Base-by-base conservation (phyloP, 2,888 invertebrate species). In the Lasioglossum lativentre region DNA sequence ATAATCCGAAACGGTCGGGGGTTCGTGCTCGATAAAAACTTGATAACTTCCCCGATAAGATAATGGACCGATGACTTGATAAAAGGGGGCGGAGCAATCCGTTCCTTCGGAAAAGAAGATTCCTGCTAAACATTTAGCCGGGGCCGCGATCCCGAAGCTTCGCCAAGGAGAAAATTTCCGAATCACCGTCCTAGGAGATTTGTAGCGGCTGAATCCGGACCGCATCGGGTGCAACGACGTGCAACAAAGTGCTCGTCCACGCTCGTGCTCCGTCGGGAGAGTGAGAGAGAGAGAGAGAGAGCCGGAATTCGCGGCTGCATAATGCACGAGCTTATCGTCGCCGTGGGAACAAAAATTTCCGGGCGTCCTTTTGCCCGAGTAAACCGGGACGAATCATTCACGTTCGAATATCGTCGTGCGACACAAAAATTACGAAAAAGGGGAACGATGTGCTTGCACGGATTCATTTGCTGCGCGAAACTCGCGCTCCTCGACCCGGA, bases 281-380 rank as follows among this genome's bases (percentile, higher is more conserved):
- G 47, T 19, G 10, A 23, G 52, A n/a, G 10, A 52, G 23, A 23
- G 23, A 47, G 52, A 23, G 23, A 52, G 52, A n/a, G 3, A 76
- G 45, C 56, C 23, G 56, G 45, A 56, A 73, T 66, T 56, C 71
- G 52, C 42, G 83, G 83, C 77, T 84, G 83, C 83, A 78, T 84
- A 83, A 84, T 84, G 78, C 70, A 74, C 77, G 83, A 84, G 77
- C 73, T 84, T 84, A 83, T 74, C 74, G 82, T 38, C 66, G 72
- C 52, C 38, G 47, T 14, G 52, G 27, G 83, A 47, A 56, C 73
- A 84, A 83, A 84, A 83, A 83, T 83, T 77, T 45, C 47, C 45
- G 30, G 23, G 70, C 74, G 74, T 73, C 42, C 52, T 47, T 59
- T 38, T 1, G 68, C 68, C 38, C 38, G 68, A 34, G 10, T 56